Conservation (phyloP, 2,888 invertebrate species). For the Desoria tigrina region DNA sequence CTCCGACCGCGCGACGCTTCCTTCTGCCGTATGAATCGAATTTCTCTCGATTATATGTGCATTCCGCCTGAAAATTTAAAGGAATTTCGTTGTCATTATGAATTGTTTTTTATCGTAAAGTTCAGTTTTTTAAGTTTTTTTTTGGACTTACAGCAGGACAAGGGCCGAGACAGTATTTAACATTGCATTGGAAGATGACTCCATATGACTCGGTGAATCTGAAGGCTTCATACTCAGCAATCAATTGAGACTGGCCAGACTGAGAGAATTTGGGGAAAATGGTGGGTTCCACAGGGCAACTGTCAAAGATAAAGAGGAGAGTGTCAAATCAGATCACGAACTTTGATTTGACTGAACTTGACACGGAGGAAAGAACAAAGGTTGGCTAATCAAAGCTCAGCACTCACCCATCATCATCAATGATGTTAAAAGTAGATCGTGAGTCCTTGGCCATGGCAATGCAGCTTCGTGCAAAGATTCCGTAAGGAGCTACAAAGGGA, state of each 20-base stretch:
- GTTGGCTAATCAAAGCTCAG: neutral
- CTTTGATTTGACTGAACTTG: neutral
- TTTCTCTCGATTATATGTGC: conserved; percentile 87
- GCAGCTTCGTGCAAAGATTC: conserved; percentile 92
- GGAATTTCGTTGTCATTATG: neutral
- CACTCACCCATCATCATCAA: conserved; percentile 84
- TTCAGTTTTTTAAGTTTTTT: too few species aligned
- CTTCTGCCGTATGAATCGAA: conserved; percentile 89
- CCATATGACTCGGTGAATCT: conserved; percentile 94
- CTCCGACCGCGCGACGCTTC: conserved; percentile 66
- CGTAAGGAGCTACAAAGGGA: conserved; percentile 75
- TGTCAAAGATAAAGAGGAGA: conserved; percentile 54
- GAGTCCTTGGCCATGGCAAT: conserved; percentile 97
- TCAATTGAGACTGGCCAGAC: conserved; percentile 79
- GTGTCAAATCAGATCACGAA: conserved; percentile 10
- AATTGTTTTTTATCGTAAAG: too few species aligned
- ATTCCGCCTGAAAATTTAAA: conserved; percentile 68
- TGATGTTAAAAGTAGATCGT: conserved; percentile 92
- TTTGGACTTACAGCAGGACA: conserved; percentile 81
- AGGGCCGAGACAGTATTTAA: conserved; percentile 91
- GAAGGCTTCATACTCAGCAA: conserved; percentile 91
- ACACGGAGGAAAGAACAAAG: neutral
- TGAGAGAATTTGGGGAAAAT: conserved; percentile 92
- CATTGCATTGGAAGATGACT: conserved; percentile 95
- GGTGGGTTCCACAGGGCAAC: conserved; percentile 87